phyloP scores from a whole-genome alignment of 1,140 invertebrate genomes.

The Heliconius congener region DNA sequence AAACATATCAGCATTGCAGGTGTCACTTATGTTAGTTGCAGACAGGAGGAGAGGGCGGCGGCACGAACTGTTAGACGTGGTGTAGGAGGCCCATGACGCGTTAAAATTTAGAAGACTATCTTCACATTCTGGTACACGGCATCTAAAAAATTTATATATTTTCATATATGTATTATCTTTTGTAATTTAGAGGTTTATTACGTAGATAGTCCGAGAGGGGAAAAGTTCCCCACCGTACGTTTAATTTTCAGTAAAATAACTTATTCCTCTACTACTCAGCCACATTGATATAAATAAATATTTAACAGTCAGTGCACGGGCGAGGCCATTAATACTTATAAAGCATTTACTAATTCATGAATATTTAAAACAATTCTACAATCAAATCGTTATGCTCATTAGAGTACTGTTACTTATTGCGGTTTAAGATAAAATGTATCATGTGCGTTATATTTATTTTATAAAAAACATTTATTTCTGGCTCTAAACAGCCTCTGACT shows the following conservation, averaged over 20 bases:
- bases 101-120: constrained; percentile 43
- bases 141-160: constrained; percentile 46
- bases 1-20: constrained; percentile 50
- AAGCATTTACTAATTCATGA: neutral
- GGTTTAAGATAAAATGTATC: neutral
- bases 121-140: constrained; percentile 62
- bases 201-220: too few relatives aligned
- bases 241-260: too few relatives aligned
- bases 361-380: neutral
- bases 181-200: too few relatives aligned
- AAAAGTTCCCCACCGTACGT: too few relatives aligned
- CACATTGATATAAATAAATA: neutral
- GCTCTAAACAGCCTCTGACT: too few relatives aligned
- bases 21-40: constrained; percentile 15
- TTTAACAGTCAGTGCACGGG: neutral
- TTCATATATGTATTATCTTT: too few relatives aligned
- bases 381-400: constrained; percentile 5
- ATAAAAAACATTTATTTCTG: neutral
- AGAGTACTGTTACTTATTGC: neutral
- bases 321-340: neutral
- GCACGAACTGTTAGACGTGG: constrained; percentile 49
- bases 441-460: neutral
- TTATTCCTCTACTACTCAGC: neutral
- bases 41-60: constrained; percentile 31
- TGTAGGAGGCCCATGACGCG: constrained; percentile 50